A percentile compares a stretch with the other conserved stretches of the same genome.
These are phyloP conservation scores for Bruchidius siliquastri DNA, from an alignment of 2,888 invertebrate species.

Conservation along the genomic window DNA sequence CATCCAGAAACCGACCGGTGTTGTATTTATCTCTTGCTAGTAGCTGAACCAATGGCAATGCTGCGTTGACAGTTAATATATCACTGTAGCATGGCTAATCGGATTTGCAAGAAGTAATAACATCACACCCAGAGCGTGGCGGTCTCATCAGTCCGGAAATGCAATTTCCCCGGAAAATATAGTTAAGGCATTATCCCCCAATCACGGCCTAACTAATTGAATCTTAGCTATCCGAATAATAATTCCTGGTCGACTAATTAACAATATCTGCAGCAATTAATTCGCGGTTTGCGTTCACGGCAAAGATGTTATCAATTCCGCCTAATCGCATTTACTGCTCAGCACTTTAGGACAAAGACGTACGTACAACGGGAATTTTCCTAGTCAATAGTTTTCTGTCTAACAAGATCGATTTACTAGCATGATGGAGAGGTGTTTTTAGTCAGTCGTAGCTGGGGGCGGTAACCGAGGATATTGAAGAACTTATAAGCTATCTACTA, in stretches of 20 bases:
- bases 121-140: neutral
- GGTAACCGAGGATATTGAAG: too few relatives aligned
- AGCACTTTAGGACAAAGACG: neutral
- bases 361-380: neutral
- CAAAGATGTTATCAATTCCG: slow-evolving; percentile 39
- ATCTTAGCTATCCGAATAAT: slow-evolving; percentile 25
- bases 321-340: slow-evolving; percentile 32
- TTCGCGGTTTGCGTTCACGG: slow-evolving; percentile 35
- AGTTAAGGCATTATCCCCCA: slow-evolving; percentile 8
- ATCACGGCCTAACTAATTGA: slow-evolving; percentile 20
- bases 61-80: neutral
- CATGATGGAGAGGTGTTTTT: too few relatives aligned
- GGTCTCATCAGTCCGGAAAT: neutral
- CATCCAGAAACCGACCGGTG: too few relatives aligned
- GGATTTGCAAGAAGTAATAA: neutral
- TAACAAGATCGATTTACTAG: too few relatives aligned
- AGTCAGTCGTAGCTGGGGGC: too few relatives aligned
- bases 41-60: too few relatives aligned
- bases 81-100: neutral
- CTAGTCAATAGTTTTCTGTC: slow-evolving; percentile 24
- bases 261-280: slow-evolving; percentile 36
- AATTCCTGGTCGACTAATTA: slow-evolving; percentile 31
- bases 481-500: too few relatives aligned
- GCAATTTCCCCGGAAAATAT: neutral
- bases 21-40: too few relatives aligned